These are phyloP conservation scores for Latrodectus hesperus DNA, from an alignment of 2,888 invertebrate species.

Conservation along the genomic window DNA sequence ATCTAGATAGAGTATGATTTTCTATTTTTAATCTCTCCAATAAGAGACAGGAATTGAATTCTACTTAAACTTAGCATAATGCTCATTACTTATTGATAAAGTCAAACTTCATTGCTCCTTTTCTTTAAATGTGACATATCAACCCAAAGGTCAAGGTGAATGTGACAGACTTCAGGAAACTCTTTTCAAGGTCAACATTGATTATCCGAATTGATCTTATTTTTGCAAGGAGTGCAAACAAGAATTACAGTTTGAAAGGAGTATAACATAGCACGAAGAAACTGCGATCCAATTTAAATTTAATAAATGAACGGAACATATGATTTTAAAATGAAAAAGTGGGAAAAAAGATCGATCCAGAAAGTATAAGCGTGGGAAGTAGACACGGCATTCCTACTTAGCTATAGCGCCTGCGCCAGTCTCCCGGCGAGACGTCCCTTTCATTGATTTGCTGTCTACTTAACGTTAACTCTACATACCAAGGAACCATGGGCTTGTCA, in stretches of 20 bases:
- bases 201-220: no score
- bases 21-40: no score
- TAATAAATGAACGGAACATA: slow-evolving; percentile 1
- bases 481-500: neutral
- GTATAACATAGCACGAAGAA: neutral
- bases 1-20: no score
- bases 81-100: no score
- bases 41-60: no score
- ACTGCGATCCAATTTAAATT: neutral
- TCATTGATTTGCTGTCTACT: slow-evolving; percentile 53
- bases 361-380: slow-evolving; percentile 11
- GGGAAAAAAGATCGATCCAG: slow-evolving; percentile 15
- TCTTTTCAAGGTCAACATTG: slow-evolving; percentile 35
- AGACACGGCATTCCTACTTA: slow-evolving; percentile 28
- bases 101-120: slow-evolving; percentile 7
- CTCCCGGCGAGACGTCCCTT: slow-evolving; percentile 31
- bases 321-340: neutral
- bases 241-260: no score
- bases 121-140: slow-evolving; percentile 5
- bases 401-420: slow-evolving; percentile 35
- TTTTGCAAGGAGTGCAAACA: no score
- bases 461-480: slow-evolving; percentile 23
- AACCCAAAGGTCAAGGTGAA: slow-evolving; percentile 55
- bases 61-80: no score
- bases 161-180: slow-evolving; percentile 4